Evolutionary conservation across 2,113 vertebrate genomes (phyloP), one percentile per base, ranked within the genome.

Genomic region (Chlorodrepanis virens): DNA sequence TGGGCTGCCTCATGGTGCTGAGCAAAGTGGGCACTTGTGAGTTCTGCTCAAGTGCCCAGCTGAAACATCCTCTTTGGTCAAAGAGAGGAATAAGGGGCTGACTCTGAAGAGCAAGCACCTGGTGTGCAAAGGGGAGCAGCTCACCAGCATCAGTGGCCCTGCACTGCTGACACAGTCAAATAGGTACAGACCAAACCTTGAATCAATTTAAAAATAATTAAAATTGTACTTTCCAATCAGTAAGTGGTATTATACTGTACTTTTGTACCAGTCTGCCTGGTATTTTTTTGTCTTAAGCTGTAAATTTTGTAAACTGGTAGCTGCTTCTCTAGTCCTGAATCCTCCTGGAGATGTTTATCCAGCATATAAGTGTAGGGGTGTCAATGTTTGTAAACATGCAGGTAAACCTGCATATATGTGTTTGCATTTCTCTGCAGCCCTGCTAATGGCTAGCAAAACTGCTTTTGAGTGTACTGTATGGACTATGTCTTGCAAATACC

Each of bases 131-230:
- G 40, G 40, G 28, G 17, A 78, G 2, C 12, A 17, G 33, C n/a
- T 86, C 12, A 3, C 12, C 5, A 5, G 21, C 10, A 10, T 9
- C 27, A 49, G 44, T 1, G 1, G 14, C 23, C 47, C 65, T 40
- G 47, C 33, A 5, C 4, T 0, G 2, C 15, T 52, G 56, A 13
- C 6, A 14, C 0, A 3, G 11, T 11, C 63, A 45, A 31, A 65
- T 1, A 67, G 33, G 8, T 11, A 2, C 37, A 79, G 29, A 35
- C 7, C 39, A 59, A 74, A 40, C 16, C 35, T 0, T 24, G 3
- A 42, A 40, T 61, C 8, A 47, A 12, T 42, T 84, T 7, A 11
- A 65, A 71, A 76, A 39, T 3, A 59, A 42, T 56, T 13, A 11
- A 27, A 59, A 27, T 4, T 10, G 2, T 23, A 12, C 15, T 57